Evolutionary conservation across 2,888 invertebrate species (phyloP), one percentile per base, ranked within the genome.

Genomic region (Quadroppia sp.): DNA sequence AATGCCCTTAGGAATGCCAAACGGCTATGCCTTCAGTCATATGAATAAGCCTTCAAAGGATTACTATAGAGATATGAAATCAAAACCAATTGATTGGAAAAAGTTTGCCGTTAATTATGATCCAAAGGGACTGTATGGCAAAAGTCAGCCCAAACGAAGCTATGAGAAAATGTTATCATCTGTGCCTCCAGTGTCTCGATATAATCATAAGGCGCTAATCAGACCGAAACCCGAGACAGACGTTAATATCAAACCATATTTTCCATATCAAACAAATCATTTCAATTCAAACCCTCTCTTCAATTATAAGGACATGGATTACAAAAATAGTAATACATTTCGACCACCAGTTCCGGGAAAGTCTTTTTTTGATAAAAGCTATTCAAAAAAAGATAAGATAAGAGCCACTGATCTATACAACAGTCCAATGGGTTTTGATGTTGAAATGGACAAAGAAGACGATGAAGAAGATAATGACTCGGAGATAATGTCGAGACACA

Each of bases 161-260:
- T 45, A 40, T 45, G 45, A 69, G 25, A 42, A 45, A 28, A 15
- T 25, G 17, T 17, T 13, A 40, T 32, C 7, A 36, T 9, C 36
- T 36, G 36, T 36, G 36, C 36, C 36, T 36, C 67, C 67, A 23
- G 40, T 42, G 40, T 23, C 67, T 40, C 36, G 40, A 40, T 28
- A 42, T 42, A 69, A 69, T 45, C 23, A 69, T 20, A 69, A 45
- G 11, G 25, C 25, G 42, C n/a, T 42, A 69, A 69, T 45, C 69
- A 69, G 69, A 69, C 69, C 69, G 69, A 69, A 42, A 69, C 69
- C 40, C n/a, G 17, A 45, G 20, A 25, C 40, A 45, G 42, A 42
- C 11, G 20, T 69, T 20, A 20, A 25, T 17, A 13, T 42, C 4
- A n/a, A 69, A 36, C 42, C 42, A 6, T 45, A 25, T 1, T 42